Percentiles rank a stretch among this genome's conserved stretches.
phyloP scores from a whole-genome alignment of 2,797 vertebrate species.

The Kryptopterus vitreolus region DNA sequence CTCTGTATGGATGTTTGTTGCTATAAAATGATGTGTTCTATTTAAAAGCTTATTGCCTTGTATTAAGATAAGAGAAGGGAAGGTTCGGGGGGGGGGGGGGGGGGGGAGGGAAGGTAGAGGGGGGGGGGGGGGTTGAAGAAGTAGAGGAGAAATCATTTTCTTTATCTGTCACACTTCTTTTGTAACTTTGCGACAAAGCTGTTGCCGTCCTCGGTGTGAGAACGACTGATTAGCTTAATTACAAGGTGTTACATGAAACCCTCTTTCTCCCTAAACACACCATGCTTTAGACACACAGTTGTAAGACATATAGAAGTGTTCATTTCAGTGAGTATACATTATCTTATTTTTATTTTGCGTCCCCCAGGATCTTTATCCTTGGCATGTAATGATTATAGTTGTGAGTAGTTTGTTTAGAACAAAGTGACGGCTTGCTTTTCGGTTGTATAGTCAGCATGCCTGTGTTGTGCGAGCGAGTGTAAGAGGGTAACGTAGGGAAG shows the following conservation, averaged over 20 bases:
- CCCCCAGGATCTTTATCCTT: too few relatives aligned
- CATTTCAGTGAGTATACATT: too few relatives aligned
- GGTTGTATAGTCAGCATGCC: neutral
- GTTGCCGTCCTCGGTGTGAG: neutral
- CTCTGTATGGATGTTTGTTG: neutral
- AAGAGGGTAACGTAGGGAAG: slow-evolving; percentile 10
- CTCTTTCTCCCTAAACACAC: neutral
- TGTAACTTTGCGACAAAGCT: neutral
- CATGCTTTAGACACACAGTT: neutral
- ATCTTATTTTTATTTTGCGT: neutral
- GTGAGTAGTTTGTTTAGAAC: neutral
- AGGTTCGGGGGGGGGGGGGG: too few relatives aligned
- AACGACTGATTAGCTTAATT: neutral
- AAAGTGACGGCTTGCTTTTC: neutral
- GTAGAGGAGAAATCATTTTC: neutral
- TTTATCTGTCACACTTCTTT: neutral
- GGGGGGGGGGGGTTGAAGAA: too few relatives aligned
- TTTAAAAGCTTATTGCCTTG: neutral
- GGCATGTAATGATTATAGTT: neutral
- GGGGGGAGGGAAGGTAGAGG: too few relatives aligned
- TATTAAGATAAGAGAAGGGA: neutral
- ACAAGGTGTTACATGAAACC: neutral
- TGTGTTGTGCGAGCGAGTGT: slow-evolving; percentile 28
- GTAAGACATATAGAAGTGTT: too few relatives aligned
- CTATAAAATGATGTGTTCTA: neutral